Percentiles rank a stretch among this genome's conserved stretches.
Conservation (phyloP, 1,140 invertebrate species). For the Apocrypta bakeri region DNA sequence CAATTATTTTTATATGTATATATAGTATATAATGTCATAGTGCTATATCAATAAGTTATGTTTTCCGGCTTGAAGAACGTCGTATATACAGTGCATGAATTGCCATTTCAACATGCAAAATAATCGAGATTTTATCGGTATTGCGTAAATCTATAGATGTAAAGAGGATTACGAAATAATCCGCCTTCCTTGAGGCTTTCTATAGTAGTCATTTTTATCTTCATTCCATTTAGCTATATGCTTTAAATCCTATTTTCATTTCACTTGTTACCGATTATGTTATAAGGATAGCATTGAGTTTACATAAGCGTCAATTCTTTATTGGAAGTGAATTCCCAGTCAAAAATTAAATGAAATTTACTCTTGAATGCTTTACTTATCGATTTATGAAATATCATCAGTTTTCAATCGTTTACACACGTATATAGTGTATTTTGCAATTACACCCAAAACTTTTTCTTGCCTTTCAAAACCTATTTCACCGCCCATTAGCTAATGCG, state of each 20-base stretch:
- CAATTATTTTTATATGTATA: too few relatives aligned
- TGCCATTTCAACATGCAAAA: background rate
- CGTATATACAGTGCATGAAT: too few relatives aligned
- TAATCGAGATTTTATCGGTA: background rate
- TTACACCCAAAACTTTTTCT: too few relatives aligned
- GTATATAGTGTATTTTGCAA: background rate
- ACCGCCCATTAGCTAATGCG: too few relatives aligned
- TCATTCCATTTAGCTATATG: background rate
- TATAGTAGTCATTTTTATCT: background rate
- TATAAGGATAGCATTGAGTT: background rate
- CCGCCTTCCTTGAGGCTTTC: background rate
- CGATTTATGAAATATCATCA: background rate
- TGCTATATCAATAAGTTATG: too few relatives aligned
- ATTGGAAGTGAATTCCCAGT: background rate
- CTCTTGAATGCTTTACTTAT: background rate
- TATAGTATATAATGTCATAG: too few relatives aligned
- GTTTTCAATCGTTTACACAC: background rate
- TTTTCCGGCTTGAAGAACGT: too few relatives aligned
- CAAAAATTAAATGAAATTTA: background rate
- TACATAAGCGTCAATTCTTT: background rate
- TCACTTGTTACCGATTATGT: background rate
- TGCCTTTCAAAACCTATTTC: too few relatives aligned
- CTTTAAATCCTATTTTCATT: background rate
- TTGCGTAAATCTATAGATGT: background rate
- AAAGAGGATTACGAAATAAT: constrained; percentile 2